Conservation (phyloP, 2,113 vertebrate genomes). For the Murina feae region DNA sequence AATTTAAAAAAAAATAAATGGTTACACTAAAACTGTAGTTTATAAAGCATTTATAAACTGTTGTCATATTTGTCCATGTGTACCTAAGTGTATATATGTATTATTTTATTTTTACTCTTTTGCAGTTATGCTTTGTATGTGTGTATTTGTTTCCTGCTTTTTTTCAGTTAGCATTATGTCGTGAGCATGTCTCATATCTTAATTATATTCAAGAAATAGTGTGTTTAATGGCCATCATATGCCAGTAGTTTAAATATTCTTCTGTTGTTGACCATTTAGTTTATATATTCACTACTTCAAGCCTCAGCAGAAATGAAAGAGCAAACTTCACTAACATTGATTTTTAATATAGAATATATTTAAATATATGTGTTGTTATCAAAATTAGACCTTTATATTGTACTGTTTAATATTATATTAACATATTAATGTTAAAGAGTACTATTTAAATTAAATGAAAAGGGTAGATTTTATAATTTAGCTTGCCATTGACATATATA, state of each 20-base stretch:
- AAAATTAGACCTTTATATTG: not conserved
- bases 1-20: constrained; percentile 1
- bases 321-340: not conserved
- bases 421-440: not conserved
- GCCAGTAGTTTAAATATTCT: not conserved
- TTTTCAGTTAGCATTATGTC: not conserved
- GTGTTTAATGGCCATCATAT: not conserved
- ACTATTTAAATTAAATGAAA: not conserved
- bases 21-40: not conserved
- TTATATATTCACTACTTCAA: not conserved
- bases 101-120: not conserved
- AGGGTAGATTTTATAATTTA: constrained; percentile 2
- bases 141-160: not conserved
- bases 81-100: not conserved
- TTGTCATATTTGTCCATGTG: not conserved
- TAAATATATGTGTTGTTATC: not conserved
- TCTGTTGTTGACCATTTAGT: not conserved
- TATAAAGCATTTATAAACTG: not conserved
- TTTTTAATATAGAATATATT: not conserved
- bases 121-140: not conserved
- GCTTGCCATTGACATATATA: not conserved
- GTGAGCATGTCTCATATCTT: not conserved
- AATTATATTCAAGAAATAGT: not conserved
- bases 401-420: not conserved
- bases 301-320: not conserved